A percentile compares a stretch with the other conserved stretches of the same genome.
These are phyloP conservation scores for Phortica variegata DNA, from an alignment of 1,140 invertebrate genomes.

Conservation along the genomic window DNA sequence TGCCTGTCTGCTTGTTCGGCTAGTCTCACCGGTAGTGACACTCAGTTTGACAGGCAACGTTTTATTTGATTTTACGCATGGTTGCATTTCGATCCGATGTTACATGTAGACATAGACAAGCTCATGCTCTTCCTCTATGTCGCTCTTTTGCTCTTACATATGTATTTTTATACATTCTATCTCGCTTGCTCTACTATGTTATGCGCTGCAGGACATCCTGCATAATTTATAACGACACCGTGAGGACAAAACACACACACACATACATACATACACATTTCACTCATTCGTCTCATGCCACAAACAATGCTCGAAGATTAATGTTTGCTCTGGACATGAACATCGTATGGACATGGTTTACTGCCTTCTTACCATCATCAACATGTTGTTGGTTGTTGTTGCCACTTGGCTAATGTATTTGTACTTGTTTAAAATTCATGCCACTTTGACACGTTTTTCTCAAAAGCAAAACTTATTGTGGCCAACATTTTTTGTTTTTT, in stretches of 20 bases:
- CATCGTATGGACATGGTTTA: slow-evolving; percentile 16
- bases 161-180: slow-evolving; percentile 45
- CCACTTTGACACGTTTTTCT: too few species aligned
- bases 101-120: slow-evolving; percentile 44
- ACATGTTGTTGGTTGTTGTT: slow-evolving; percentile 17
- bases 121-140: slow-evolving; percentile 11
- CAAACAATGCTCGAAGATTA: slow-evolving; percentile 33
- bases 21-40: too few species aligned
- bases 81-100: slow-evolving; percentile 30
- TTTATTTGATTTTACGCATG: slow-evolving; percentile 53
- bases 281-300: slow-evolving; percentile 20
- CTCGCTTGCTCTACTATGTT: background rate
- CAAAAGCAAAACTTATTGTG: too few species aligned
- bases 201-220: slow-evolving; percentile 13
- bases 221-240: slow-evolving; percentile 50
- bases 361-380: slow-evolving; percentile 10
- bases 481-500: too few species aligned
- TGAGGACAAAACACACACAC: background rate
- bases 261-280: too few species aligned
- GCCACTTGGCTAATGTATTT: background rate
- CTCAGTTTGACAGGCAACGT: slow-evolving; percentile 21
- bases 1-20: too few species aligned
- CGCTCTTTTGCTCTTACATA: too few species aligned
- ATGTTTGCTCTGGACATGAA: slow-evolving; percentile 8
- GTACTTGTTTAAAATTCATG: background rate